Evolutionary conservation across 2,113 vertebrate genomes (phyloP), one percentile per base, ranked within the genome.

Genomic region (Numida meleagris): DNA sequence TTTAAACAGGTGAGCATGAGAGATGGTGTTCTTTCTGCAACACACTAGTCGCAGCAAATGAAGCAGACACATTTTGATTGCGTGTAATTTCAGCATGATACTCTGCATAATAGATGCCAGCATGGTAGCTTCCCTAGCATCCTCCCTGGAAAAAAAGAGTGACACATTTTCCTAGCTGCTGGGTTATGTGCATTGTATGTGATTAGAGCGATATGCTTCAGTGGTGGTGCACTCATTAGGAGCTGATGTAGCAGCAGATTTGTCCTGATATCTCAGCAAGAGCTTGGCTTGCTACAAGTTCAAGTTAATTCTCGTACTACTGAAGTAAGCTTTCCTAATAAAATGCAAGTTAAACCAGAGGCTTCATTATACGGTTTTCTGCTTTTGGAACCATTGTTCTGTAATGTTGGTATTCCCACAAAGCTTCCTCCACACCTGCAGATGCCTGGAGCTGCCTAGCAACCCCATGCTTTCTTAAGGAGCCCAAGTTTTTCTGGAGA

Each of bases 361-460:
- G 29, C 70, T 86, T 95, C 50, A 6, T 91, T 70, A 25, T 36
- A 27, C 0, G 4, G 40, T 42, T 70, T 48, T 84, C 24, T 86
- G 48, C 74, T 73, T 81, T 50, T 65, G 50, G 25, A 82, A 10
- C 76, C 36, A 11, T 61, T 86, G 53, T 94, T 94, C 89, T 73
- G 50, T 4, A 2, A 7, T 40, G 40, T n/a, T 57, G 82, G n/a
- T 89, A 31, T 79, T 90, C 85, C 82, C 16, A 3, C 57, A 68
- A 71, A 86, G 46, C 2, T 0, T 90, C 59, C 68, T 68, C 38
- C 67, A 55, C 68, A 94, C 94, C 93, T 93, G 62, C 0, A 0
- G 75, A 75, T 92, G 63, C 67, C 57, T 89, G 45, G 67, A 62
- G 91, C 93, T 95, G 95, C 93, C 83, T 96, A 88, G 90, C 95